phyloP scores from a whole-genome alignment of 2,113 vertebrate genomes.

The Zapus hudsonius region DNA sequence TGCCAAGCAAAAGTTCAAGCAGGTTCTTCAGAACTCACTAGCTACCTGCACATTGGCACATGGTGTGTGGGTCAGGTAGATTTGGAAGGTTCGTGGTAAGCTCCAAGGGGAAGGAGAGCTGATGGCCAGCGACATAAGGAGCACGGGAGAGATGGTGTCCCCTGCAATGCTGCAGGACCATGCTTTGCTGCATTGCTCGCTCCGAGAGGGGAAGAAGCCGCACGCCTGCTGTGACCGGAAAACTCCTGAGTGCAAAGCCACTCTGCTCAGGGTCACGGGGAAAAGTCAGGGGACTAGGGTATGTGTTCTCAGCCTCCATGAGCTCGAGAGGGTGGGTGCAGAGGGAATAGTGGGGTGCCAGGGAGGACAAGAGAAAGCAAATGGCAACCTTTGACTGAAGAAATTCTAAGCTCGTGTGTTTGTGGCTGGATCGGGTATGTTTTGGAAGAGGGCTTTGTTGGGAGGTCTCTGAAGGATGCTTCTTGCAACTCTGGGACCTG shows the following conservation, averaged over 20 bases:
- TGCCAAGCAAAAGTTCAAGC: neutral
- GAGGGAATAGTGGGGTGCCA: neutral
- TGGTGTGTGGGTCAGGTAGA: neutral
- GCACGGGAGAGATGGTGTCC: fast-evolving
- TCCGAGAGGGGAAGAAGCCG: neutral
- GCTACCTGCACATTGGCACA: neutral
- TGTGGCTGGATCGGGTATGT: neutral
- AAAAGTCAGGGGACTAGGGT: neutral
- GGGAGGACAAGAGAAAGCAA: neutral
- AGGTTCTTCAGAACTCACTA: neutral
- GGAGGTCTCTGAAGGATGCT: neutral
- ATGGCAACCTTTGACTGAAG: neutral
- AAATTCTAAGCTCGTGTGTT: neutral
- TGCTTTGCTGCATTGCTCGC: fast-evolving
- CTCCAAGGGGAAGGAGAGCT: neutral
- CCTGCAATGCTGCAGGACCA: neutral
- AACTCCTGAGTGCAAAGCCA: neutral
- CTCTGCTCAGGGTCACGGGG: neutral
- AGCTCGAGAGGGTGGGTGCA: neutral
- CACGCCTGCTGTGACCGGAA: neutral
- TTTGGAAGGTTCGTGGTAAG: neutral
- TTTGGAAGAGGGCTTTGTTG: neutral
- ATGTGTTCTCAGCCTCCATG: neutral
- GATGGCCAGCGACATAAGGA: neutral
- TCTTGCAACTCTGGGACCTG: neutral